Evolutionary conservation across 92 coral and sea anemone genomes (phyloP).

Genomic region (Zoanthus sociatus): DNA sequence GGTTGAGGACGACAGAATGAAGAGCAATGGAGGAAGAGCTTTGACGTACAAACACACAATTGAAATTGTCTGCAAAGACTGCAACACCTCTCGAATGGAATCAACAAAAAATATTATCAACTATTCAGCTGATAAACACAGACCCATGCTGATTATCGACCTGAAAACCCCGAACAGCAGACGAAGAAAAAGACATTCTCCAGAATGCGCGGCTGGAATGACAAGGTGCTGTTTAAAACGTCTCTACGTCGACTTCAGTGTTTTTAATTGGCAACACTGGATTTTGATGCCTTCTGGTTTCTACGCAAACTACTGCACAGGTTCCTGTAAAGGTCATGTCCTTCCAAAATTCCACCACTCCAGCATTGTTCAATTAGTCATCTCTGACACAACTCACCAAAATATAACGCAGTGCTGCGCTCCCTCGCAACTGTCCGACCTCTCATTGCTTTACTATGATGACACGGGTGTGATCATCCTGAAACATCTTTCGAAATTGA

Average conservation of each 20-base stretch:
- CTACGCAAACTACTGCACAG: slow-evolving; percentile 72
- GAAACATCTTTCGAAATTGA: slow-evolving; percentile 59
- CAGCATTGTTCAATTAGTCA: slow-evolving; percentile 53
- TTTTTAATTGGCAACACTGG: slow-evolving; percentile 81
- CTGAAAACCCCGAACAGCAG: slow-evolving; percentile 45
- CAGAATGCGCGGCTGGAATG: slow-evolving; percentile 51
- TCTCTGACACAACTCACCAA: neutral
- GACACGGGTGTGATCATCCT: slow-evolving; percentile 51
- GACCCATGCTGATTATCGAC: slow-evolving; percentile 72
- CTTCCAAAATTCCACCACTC: slow-evolving; percentile 52
- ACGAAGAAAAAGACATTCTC: slow-evolving; percentile 48
- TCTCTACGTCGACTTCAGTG: slow-evolving; percentile 62
- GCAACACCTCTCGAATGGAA: neutral
- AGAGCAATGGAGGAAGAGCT: slow-evolving; percentile 34
- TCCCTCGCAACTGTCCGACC: slow-evolving; percentile 57
- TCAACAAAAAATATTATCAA: slow-evolving; percentile 43
- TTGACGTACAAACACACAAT: slow-evolving; percentile 33
- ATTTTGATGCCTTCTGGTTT: slow-evolving; percentile 68
- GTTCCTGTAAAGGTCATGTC: slow-evolving; percentile 60
- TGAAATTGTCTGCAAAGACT: slow-evolving; percentile 63
- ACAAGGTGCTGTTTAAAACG: slow-evolving; percentile 64
- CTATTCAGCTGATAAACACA: slow-evolving; percentile 53
- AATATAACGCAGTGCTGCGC: slow-evolving; percentile 71
- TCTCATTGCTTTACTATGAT: slow-evolving; percentile 73
- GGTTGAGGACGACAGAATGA: slow-evolving; percentile 46